A percentile compares a stretch with the other conserved stretches of the same genome.
Conservation (phyloP, 2,113 vertebrate species). For the Pipa parva region DNA sequence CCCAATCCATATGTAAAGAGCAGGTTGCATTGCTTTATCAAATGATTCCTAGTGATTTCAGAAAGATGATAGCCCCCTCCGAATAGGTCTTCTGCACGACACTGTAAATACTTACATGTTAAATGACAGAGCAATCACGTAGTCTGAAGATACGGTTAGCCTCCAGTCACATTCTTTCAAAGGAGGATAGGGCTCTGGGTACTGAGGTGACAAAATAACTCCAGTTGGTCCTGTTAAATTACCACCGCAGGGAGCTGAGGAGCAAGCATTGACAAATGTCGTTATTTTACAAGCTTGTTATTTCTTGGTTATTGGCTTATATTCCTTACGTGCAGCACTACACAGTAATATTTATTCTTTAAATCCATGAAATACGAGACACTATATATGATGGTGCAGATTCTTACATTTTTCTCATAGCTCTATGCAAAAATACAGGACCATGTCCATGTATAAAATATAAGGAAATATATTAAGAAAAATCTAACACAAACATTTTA, state of each 20-base stretch:
- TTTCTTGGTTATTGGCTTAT: too few species aligned
- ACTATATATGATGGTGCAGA: too few species aligned
- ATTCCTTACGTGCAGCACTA: too few species aligned
- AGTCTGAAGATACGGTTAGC: slow-evolving; percentile 83
- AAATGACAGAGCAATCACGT: slow-evolving; percentile 89
- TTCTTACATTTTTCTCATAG: too few species aligned
- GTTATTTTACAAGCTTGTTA: too few species aligned
- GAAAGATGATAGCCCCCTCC: slow-evolving; percentile 1
- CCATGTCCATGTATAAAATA: too few species aligned
- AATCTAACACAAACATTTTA: too few species aligned
- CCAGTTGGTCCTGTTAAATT: slow-evolving; percentile 83
- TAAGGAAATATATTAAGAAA: too few species aligned
- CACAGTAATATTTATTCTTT: too few species aligned
- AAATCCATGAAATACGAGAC: too few species aligned
- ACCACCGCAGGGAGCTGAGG: slow-evolving; percentile 87
- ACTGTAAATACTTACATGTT: slow-evolving; percentile 69
- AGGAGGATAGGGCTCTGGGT: slow-evolving; percentile 88
- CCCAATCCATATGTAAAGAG: too few species aligned
- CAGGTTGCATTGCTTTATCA: background rate
- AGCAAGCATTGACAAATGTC: background rate
- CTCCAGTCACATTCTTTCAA: slow-evolving; percentile 95
- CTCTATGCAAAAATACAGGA: too few species aligned
- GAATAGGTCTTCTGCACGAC: background rate
- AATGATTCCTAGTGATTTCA: slow-evolving; percentile 1
- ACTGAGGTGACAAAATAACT: slow-evolving; percentile 91